Evolutionary conservation across 2,888 invertebrate species (phyloP).

Genomic region (Microdon myrmicae): DNA sequence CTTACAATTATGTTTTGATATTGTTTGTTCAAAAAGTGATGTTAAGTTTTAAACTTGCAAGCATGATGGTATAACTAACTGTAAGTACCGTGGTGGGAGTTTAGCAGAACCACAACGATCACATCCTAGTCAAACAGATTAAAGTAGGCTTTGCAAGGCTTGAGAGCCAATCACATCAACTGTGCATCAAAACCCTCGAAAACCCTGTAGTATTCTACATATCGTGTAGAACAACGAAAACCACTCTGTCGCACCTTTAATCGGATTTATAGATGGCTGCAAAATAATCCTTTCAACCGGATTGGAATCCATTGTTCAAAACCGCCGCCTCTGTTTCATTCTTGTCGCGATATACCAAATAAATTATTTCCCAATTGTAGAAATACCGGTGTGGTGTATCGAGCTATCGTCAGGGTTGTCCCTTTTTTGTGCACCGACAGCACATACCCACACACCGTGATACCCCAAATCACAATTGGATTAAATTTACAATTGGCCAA

Average conservation of each 20-base stretch:
- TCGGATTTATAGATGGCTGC: conserved; percentile 49
- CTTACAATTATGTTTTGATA: too few relatives aligned
- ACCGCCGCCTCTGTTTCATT: conserved; percentile 11
- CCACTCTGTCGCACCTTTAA: conserved; percentile 52
- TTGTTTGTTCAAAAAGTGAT: too few relatives aligned
- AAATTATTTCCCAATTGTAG: conserved; percentile 46
- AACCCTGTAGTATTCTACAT: conserved; percentile 23
- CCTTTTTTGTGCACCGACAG: conserved; percentile 15
- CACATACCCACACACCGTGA: conserved; percentile 2
- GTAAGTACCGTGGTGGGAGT: too few relatives aligned
- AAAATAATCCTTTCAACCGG: conserved; percentile 33
- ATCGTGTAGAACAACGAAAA: conserved; percentile 46
- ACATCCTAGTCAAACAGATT: too few relatives aligned
- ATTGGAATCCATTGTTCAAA: conserved; percentile 49
- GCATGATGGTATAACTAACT: too few relatives aligned
- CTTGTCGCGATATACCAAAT: conserved; percentile 31
- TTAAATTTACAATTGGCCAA: conserved; percentile 55
- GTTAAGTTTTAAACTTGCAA: too few relatives aligned
- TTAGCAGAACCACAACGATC: too few relatives aligned
- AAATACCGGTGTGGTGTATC: conserved; percentile 35
- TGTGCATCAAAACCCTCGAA: too few relatives aligned
- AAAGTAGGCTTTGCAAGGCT: too few relatives aligned
- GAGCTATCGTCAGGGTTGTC: conserved; percentile 36
- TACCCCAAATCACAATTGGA: conserved; percentile 42
- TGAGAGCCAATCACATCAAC: too few relatives aligned